Conservation (phyloP, 2,113 vertebrate genomes). For the Coreoperca whiteheadi region DNA sequence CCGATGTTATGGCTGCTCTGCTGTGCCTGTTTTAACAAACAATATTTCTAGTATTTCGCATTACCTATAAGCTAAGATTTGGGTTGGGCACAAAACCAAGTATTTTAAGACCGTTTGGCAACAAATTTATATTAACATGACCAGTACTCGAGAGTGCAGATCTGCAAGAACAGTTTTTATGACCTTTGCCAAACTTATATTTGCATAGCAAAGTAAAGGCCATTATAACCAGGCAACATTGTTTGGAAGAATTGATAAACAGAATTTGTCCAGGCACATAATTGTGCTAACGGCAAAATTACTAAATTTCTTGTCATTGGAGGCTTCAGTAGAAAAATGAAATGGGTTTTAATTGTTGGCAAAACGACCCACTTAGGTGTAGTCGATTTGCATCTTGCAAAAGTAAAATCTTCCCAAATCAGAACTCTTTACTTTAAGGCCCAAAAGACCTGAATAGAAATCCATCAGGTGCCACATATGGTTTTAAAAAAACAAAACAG, state of each 20-base stretch:
- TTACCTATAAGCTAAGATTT: conserved; percentile 45
- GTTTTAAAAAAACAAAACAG: neutral
- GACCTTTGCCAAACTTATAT: neutral
- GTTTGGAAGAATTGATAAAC: neutral
- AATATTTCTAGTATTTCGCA: conserved; percentile 53
- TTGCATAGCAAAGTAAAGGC: neutral
- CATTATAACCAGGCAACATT: neutral
- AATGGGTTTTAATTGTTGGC: neutral
- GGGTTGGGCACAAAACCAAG: conserved; percentile 23
- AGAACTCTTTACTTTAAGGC: neutral
- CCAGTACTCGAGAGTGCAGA: neutral
- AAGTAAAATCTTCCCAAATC: neutral
- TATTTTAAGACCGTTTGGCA: conserved; percentile 3
- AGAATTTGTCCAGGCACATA: neutral
- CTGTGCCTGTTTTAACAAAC: conserved; percentile 56
- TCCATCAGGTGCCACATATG: neutral
- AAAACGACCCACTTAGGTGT: neutral
- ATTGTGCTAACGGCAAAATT: neutral
- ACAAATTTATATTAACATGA: conserved; percentile 19
- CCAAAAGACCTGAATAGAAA: neutral
- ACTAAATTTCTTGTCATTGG: neutral
- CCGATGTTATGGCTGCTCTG: conserved; percentile 67
- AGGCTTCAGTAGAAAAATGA: neutral
- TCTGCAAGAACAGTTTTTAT: neutral
- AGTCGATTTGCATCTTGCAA: neutral